Percentiles rank a stretch among this genome's conserved stretches.
Conservation (phyloP, 1,140 invertebrate species). For the Belonocnema kinseyi region DNA sequence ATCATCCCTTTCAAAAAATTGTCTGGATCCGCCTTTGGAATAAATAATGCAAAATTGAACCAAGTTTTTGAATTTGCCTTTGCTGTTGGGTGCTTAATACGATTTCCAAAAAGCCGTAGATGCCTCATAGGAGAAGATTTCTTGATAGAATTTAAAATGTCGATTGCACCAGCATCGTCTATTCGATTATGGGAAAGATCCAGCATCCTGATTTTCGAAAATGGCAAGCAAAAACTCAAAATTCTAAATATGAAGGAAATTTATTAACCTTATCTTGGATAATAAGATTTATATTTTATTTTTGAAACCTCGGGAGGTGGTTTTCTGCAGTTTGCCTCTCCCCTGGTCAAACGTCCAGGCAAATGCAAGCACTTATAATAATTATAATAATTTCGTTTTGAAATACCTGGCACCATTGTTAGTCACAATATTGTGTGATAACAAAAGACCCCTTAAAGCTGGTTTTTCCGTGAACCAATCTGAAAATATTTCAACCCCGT, state of each 20-base stretch:
- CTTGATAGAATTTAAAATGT: constrained; percentile 76
- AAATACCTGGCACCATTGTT: constrained; percentile 75
- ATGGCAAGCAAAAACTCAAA: constrained; percentile 74
- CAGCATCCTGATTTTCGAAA: constrained; percentile 75
- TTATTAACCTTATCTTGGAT: background rate
- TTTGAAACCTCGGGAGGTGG: no score
- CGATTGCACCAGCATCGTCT: constrained; percentile 71
- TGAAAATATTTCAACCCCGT: constrained; percentile 74
- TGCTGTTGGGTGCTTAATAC: constrained; percentile 66
- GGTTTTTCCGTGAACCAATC: constrained; percentile 75
- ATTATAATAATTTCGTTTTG: background rate
- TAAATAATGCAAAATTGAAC: background rate
- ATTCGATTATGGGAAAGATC: constrained; percentile 77
- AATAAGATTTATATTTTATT: no score
- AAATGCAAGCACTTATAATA: background rate
- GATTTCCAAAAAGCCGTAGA: constrained; percentile 78
- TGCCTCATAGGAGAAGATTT: constrained; percentile 74
- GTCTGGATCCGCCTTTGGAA: no score
- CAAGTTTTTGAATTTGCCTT: constrained; percentile 52
- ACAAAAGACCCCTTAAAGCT: constrained; percentile 71
- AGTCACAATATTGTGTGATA: constrained; percentile 76
- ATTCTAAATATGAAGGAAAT: constrained; percentile 57
- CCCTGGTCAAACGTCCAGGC: no score
- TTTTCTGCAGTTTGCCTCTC: no score
- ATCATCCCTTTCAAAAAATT: no score